Percentiles rank a stretch among this genome's conserved stretches.
phyloP scores from a whole-genome alignment of 2,113 vertebrate species.

The Alces alces region DNA sequence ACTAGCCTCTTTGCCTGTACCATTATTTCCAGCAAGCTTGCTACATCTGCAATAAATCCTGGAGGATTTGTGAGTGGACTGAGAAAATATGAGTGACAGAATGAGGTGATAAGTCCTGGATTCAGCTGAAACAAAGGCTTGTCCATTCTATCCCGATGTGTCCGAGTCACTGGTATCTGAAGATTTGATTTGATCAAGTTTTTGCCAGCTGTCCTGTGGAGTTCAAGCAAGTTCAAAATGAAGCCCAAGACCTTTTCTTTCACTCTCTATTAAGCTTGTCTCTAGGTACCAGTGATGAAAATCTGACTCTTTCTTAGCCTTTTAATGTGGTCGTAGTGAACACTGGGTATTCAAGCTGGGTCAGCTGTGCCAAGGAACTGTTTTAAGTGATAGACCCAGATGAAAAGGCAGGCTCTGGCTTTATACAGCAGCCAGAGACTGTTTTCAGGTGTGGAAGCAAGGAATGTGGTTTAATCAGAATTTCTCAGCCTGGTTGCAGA shows the following conservation, averaged over 20 bases:
- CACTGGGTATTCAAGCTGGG: background rate
- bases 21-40: constrained; percentile 85
- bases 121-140: constrained; percentile 76
- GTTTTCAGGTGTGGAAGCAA: constrained; percentile 14
- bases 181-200: constrained; percentile 76
- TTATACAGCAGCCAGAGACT: background rate
- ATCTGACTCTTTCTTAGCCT: constrained; percentile 20
- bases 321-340: constrained; percentile 27
- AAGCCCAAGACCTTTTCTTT: background rate
- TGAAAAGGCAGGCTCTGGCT: constrained; percentile 12
- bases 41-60: constrained; percentile 86
- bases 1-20: constrained; percentile 82
- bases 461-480: constrained; percentile 41
- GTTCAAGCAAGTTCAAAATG: constrained; percentile 60
- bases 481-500: background rate
- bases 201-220: constrained; percentile 75
- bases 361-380: background rate
- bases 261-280: background rate
- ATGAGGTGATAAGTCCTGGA: constrained; percentile 77
- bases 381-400: background rate
- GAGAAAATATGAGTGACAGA: constrained; percentile 78
- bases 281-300: constrained; percentile 6
- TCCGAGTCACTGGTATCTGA: constrained; percentile 57
- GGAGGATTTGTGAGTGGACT: constrained; percentile 81
- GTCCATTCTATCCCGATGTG: constrained; percentile 63